phyloP scores from a whole-genome alignment of 2,888 invertebrate species.

The Chalcosyrphus nemorum region DNA sequence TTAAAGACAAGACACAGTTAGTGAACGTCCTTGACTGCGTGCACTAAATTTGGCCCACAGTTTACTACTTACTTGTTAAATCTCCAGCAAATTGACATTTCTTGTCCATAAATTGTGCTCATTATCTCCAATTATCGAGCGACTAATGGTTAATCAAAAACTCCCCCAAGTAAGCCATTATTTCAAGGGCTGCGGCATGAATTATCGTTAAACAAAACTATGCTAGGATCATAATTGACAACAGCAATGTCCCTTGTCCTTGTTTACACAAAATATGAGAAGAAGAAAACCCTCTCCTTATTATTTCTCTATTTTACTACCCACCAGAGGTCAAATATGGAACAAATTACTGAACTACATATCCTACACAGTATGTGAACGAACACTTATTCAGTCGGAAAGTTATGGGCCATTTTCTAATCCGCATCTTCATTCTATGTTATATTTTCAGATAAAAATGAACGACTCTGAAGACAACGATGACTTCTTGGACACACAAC shows the following conservation, averaged over 20 bases:
- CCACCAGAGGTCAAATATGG: neutral
- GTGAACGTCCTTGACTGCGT: too few relatives aligned
- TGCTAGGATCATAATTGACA: neutral
- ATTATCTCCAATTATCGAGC: neutral
- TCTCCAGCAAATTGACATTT: too few relatives aligned
- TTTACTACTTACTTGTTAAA: too few relatives aligned
- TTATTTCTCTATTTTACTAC: neutral
- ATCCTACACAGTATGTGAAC: neutral
- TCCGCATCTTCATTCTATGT: neutral
- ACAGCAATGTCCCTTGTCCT: neutral
- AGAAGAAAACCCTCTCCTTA: neutral
- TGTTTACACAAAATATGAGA: neutral
- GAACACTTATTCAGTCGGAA: conserved; percentile 18
- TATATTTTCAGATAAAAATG: conserved; percentile 65
- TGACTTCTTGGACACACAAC: conserved; percentile 48
- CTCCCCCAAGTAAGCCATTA: neutral
- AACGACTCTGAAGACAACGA: conserved; percentile 53
- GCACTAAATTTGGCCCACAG: too few relatives aligned
- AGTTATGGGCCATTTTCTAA: conserved; percentile 10
- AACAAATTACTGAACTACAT: neutral
- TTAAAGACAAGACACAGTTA: too few relatives aligned
- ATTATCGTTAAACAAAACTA: neutral
- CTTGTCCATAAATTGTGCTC: too few relatives aligned
- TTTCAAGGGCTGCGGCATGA: neutral
- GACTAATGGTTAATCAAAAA: neutral